phyloP scores from a whole-genome alignment of 2,888 invertebrate species.

The Epiperipatus broadwayi region DNA sequence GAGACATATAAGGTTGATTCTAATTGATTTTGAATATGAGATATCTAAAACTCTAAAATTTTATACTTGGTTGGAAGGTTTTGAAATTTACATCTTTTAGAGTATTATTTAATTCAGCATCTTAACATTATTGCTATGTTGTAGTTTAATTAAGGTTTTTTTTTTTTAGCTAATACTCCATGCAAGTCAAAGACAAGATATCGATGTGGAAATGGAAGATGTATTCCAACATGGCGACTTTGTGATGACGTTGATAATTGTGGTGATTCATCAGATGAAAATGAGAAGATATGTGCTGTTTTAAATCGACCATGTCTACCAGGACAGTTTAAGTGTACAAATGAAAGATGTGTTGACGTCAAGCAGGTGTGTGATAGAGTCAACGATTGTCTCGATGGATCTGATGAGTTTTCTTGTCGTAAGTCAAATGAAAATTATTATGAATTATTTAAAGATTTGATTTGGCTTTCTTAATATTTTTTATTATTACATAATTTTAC shows the following conservation, averaged over 20 bases:
- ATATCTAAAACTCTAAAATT: too few relatives aligned
- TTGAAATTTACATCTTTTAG: too few relatives aligned
- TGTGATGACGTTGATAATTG: slow-evolving; percentile 86
- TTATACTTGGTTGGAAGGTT: too few relatives aligned
- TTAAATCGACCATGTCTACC: slow-evolving; percentile 39
- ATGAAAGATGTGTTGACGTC: slow-evolving; percentile 59
- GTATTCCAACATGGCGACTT: slow-evolving; percentile 28
- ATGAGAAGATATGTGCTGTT: too few relatives aligned
- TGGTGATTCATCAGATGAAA: slow-evolving; percentile 84
- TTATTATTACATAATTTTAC: slow-evolving; percentile 10
- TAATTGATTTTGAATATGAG: too few relatives aligned
- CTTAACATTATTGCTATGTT: too few relatives aligned
- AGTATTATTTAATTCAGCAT: too few relatives aligned
- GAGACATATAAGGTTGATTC: too few relatives aligned
- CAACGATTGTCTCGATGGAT: slow-evolving; percentile 74
- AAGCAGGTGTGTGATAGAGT: slow-evolving; percentile 63
- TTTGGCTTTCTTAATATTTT: not conserved
- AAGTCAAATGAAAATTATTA: slow-evolving; percentile 29
- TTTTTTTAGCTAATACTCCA: slow-evolving; percentile 17
- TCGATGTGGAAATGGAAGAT: slow-evolving; percentile 65
- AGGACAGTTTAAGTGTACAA: slow-evolving; percentile 68
- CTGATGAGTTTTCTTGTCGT: slow-evolving; percentile 77
- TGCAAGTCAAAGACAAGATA: slow-evolving; percentile 63
- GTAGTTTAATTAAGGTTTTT: too few relatives aligned
- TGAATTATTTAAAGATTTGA: not conserved